Evolutionary conservation across 2,888 invertebrate genomes (phyloP).

Genomic region (Stenodema calcarata): DNA sequence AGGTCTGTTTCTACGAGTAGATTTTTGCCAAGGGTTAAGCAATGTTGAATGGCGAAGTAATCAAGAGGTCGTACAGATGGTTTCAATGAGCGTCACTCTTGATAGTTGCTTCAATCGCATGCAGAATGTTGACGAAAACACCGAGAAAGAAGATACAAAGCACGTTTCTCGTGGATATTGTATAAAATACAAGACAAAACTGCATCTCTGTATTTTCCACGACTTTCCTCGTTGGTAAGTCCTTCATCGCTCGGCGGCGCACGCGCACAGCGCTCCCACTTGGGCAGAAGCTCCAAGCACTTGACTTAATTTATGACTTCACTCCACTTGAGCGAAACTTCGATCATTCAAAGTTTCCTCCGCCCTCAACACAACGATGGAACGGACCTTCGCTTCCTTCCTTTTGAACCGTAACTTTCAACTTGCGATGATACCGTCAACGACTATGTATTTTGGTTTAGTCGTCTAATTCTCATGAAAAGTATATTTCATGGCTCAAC

Average conservation of each 20-base stretch:
- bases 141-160: no score
- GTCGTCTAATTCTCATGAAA: no score
- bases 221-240: background rate
- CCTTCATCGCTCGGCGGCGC: background rate
- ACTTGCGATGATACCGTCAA: background rate
- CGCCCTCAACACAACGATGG: background rate
- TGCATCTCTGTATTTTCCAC: background rate
- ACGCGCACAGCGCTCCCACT: background rate
- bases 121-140: no score
- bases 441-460: background rate
- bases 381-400: background rate
- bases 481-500: no score
- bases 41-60: no score
- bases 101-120: no score
- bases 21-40: no score
- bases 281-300: background rate
- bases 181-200: background rate
- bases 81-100: no score
- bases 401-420: background rate
- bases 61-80: no score
- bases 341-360: background rate
- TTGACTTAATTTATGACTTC: background rate
- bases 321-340: background rate
- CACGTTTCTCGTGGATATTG: background rate
- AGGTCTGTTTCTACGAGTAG: no score